A percentile compares a stretch with the other conserved stretches of the same genome.
phyloP scores from a whole-genome alignment of 2,888 invertebrate genomes.

The Leptura quadrifasciata region DNA sequence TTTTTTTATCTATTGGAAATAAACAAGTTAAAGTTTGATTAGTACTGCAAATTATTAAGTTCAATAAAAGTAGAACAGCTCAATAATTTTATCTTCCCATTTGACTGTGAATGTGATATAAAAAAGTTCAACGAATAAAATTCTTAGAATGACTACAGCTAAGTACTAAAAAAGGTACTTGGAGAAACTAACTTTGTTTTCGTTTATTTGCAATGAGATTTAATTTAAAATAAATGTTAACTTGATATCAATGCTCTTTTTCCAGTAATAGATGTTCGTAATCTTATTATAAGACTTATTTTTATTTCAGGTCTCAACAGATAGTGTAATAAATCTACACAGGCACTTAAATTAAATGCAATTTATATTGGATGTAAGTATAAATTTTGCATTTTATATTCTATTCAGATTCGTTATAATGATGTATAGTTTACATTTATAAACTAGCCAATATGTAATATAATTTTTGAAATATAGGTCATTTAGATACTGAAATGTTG shows the following conservation, averaged over 20 bases:
- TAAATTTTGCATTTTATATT: conserved; percentile 26
- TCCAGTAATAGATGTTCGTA: conserved; percentile 14
- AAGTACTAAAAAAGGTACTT: background rate
- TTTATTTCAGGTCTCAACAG: background rate
- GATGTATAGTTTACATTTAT: conserved; percentile 1
- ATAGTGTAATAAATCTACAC: conserved; percentile 16
- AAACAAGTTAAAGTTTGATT: too few relatives aligned
- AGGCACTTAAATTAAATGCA: conserved; percentile 18
- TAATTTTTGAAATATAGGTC: background rate
- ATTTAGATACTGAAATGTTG: background rate
- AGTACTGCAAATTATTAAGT: too few relatives aligned
- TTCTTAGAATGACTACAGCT: background rate
- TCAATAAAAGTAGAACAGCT: too few relatives aligned
- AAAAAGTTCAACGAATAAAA: background rate
- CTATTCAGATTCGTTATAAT: background rate
- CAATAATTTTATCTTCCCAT: too few relatives aligned
- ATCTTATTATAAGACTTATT: conserved; percentile 15
- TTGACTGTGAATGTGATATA: background rate
- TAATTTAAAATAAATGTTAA: conserved; percentile 26
- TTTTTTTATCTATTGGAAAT: too few relatives aligned
- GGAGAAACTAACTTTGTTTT: background rate
- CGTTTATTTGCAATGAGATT: conserved; percentile 24
- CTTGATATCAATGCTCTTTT: conserved; percentile 12
- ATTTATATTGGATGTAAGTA: conserved; percentile 6
- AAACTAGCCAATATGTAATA: background rate